Evolutionary conservation across 2,113 vertebrate species (phyloP), one percentile per base, ranked within the genome.

Genomic region (Sylvilagus bachmani): DNA sequence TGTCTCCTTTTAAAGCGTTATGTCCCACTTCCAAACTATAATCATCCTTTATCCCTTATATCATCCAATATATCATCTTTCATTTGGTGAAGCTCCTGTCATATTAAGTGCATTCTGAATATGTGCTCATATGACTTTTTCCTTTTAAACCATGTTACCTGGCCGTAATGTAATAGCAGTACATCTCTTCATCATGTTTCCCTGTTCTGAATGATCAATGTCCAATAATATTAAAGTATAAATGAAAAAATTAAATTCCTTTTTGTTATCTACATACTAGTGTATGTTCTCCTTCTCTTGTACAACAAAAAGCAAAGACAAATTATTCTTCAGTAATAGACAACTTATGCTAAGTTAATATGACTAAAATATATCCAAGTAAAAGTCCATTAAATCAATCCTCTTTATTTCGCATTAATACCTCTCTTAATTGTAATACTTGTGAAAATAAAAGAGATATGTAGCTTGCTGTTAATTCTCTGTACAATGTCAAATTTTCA

Each of bases 61-160:
- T 58, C 24, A 66, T 71, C 5, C 14, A 71, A 16, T 27, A 31
- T 29, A 93, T 9, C 10, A 80, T 58, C 6, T 61, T 58, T 78
- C n/a, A 61, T 49, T 89, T 53, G 79, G 27, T 49, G 78, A 89
- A 69, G 61, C 31, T 83, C 5, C 14, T 55, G 0, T 67, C 24
- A 29, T 74, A 44, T 82, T 55, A 31, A 89, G 11, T 90, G 66
- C 36, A 87, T 95, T 87, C 55, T 90, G 21, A 74, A 51, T 79
- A 69, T 29, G 27, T 74, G 16, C 3, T 62, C 6, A 67, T 73
- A 38, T 71, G 5, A 24, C 24, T 75, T 90, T 86, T 78, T 36
- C 24, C 33, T 70, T 96, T 87, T 38, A 44, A 69, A 24, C 61
- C 0, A 91, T 55, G 38, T n/a, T 67, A 7, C 29, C 93, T 90